Percentiles rank a stretch among this genome's conserved stretches.
phyloP scores from a whole-genome alignment of 2,113 vertebrate species.

The Ammodytes marinus region DNA sequence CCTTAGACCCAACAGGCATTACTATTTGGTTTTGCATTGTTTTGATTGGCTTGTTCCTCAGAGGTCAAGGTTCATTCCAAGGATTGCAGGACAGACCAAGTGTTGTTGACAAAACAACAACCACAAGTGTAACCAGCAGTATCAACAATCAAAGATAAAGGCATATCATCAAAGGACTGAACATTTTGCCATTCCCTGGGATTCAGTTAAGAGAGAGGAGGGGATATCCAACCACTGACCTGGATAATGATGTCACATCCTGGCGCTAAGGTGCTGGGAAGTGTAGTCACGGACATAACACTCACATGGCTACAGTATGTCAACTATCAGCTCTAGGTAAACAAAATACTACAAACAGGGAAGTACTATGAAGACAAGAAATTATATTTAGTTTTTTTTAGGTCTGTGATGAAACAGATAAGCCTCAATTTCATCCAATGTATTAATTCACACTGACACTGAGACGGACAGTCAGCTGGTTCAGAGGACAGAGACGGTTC shows the following conservation, averaged over 20 bases:
- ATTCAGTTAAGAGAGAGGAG: not conserved
- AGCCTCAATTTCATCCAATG: no score
- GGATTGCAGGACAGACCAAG: slow-evolving; percentile 29
- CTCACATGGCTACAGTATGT: no score
- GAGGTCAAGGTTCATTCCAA: slow-evolving; percentile 36
- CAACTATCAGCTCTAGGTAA: no score
- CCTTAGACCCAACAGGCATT: slow-evolving; percentile 22
- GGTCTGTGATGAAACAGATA: no score
- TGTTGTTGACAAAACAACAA: slow-evolving; percentile 34
- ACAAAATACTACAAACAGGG: no score
- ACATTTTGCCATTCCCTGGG: not conserved
- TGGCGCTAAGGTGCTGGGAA: no score
- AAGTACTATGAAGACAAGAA: no score
- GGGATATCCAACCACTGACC: no score
- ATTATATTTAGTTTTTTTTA: no score
- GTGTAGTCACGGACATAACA: no score
- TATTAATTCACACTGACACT: no score
- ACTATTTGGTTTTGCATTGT: slow-evolving; percentile 23
- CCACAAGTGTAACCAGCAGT: not conserved
- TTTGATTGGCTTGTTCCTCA: slow-evolving; percentile 38
- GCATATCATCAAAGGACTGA: not conserved
- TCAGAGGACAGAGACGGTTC: not conserved
- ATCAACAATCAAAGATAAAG: not conserved
- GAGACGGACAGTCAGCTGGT: not conserved
- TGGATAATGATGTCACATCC: no score